Evolutionary conservation across 2,888 invertebrate species (phyloP).

Genomic region (Scotopteryx bipunctaria): DNA sequence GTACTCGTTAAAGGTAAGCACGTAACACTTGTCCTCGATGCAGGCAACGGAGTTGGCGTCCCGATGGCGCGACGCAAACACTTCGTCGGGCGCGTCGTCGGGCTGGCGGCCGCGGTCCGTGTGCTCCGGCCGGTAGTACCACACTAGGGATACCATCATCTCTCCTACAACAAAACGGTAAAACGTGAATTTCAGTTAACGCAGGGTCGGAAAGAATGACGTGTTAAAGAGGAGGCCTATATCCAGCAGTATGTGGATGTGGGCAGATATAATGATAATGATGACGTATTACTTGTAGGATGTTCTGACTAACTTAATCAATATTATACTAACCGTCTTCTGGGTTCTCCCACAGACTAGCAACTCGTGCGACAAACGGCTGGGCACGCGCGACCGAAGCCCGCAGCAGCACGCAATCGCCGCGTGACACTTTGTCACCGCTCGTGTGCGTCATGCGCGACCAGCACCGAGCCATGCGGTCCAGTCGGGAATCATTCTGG

Average conservation of each 20-base stretch:
- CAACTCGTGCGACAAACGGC: constrained; percentile 97
- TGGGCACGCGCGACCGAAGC: constrained; percentile 91
- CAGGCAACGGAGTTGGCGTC: constrained; percentile 98
- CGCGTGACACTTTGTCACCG: constrained; percentile 92
- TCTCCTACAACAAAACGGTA: constrained; percentile 87
- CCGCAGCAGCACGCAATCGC: constrained; percentile 95
- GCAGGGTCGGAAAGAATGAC: too few species aligned
- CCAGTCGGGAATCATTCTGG: constrained; percentile 71
- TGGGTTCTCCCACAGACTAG: constrained; percentile 97
- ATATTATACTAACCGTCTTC: constrained; percentile 88
- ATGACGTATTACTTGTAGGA: too few species aligned
- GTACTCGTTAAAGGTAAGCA: constrained; percentile 97
- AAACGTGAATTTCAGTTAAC: too few species aligned
- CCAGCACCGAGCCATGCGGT: constrained; percentile 92
- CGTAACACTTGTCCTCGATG: constrained; percentile 98
- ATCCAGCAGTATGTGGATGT: too few species aligned
- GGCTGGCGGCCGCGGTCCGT: constrained; percentile 94
- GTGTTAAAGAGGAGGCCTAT: too few species aligned
- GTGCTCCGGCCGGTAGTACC: constrained; percentile 99
- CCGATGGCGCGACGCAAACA: constrained; percentile 97
- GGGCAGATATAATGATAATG: too few species aligned
- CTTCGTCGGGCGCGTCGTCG: constrained; percentile 93
- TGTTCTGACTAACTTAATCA: too few species aligned
- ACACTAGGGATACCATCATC: constrained; percentile 98
- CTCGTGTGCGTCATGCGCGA: constrained; percentile 94